These are phyloP conservation scores for Dinocampus coccinellae DNA, from an alignment of 2,888 invertebrate genomes.

Conservation along the genomic window DNA sequence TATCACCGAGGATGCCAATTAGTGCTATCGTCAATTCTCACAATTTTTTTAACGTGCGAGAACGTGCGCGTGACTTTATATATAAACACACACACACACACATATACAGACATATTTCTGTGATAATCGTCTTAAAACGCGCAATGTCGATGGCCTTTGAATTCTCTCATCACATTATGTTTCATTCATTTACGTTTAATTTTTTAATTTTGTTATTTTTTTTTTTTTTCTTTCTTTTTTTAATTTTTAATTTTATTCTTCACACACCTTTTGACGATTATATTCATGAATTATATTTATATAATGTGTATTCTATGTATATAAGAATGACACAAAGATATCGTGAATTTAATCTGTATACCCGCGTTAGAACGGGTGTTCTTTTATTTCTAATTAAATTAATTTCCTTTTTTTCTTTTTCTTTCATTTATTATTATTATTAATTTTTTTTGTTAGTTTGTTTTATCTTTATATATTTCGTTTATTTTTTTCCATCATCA, in stretches of 20 bases:
- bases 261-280: not conserved
- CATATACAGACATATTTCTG: not conserved
- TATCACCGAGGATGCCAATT: conserved; percentile 38
- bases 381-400: conserved; percentile 21
- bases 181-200: not conserved
- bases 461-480: no score
- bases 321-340: conserved; percentile 14
- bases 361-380: conserved; percentile 20
- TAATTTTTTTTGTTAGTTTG: not conserved
- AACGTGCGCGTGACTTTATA: not conserved
- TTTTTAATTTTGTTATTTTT: not conserved
- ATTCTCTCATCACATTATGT: not conserved
- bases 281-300: conserved; percentile 1
- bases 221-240: not conserved
- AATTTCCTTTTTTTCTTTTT: not conserved
- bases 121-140: not conserved
- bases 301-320: not conserved
- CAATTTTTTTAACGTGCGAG: not conserved
- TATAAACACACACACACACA: not conserved
- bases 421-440: not conserved
- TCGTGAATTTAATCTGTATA: conserved; percentile 16
- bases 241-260: not conserved
- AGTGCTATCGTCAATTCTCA: conserved; percentile 37
- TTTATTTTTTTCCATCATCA: no score
- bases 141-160: conserved; percentile 9